Evolutionary conservation across 2,113 vertebrate species (phyloP), one percentile per base, ranked within the genome.

Genomic region (Ammodytes marinus): DNA sequence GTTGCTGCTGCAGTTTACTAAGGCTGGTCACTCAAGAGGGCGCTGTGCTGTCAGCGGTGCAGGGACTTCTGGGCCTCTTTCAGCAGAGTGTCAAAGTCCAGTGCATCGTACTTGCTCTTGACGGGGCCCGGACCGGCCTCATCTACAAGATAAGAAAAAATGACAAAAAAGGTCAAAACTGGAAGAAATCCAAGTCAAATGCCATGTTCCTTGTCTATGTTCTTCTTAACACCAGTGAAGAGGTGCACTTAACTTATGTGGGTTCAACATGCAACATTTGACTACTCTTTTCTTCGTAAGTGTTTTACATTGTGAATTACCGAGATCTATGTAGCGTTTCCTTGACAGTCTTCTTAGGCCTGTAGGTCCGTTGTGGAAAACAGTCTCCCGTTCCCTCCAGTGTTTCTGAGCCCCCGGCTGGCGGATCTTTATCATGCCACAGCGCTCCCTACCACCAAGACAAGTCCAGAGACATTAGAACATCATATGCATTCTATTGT

Each of bases 61-160:
- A 99, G 95, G 92, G 98, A 99, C 91, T 96, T 96, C 96, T 99
- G 98, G 86, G 98, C 98, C 94, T 99, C 98, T 93, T 98, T 98
- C 93, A 99, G 96, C 91, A 99, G 96, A 92, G 97, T 97, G 96
- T 99, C 98, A 72, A 99, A 99, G 97, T 99, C 98, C 96, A 99
- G 96, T 82, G 97, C 96, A 88, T 99, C 97, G 0, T 99, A 99
- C 93, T 99, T 99, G 96, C 96, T 99, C 95, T 98, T 99, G 91
- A 97, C 93, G 0, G 96, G 94, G 0, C 96, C 94, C 0, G 95
- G 96, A 60, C 96, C 97, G 0, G 96, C 95, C 90, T 99, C 98
- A 82, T 99, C 98, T 69, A 11, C 14, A 75, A 46, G 27, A 53
- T 1, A 75, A 4, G 57, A 47, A 39, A 37, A 42, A 17, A 3